Evolutionary conservation across 1,140 invertebrate genomes (phyloP).

Genomic region (Lepidotrigona ventralis): DNA sequence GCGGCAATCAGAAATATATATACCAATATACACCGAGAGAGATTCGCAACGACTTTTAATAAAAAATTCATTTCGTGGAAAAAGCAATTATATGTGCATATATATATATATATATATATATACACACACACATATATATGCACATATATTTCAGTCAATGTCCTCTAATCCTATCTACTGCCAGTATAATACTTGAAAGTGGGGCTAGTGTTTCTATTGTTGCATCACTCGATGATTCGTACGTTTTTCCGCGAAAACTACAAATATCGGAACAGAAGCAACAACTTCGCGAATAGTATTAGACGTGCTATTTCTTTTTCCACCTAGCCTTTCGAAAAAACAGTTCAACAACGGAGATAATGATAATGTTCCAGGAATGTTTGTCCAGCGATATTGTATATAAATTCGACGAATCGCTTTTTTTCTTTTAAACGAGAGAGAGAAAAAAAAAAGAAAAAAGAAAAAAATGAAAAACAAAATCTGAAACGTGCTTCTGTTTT

Average conservation of each 20-base stretch:
- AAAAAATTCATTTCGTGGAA: conserved; percentile 9
- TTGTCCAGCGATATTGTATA: background rate
- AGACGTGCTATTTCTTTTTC: background rate
- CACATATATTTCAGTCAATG: conserved; percentile 20
- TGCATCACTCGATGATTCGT: conserved; percentile 9
- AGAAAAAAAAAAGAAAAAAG: too few species aligned
- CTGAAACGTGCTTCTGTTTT: background rate
- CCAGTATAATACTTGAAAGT: conserved; percentile 16
- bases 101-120: background rate
- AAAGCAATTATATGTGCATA: background rate
- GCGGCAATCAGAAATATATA: background rate
- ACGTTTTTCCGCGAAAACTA: background rate
- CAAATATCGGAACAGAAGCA: conserved; percentile 16
- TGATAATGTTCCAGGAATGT: background rate
- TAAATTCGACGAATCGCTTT: background rate
- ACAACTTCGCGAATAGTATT: background rate
- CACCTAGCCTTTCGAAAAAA: background rate
- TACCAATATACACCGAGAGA: background rate
- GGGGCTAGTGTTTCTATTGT: conserved; percentile 20
- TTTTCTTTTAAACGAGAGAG: background rate
- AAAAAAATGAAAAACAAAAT: background rate
- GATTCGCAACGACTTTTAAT: background rate
- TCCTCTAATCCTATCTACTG: background rate
- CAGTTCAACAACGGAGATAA: background rate
- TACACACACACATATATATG: too few species aligned